Evolutionary conservation across 2,797 vertebrate species (phyloP).

Genomic region (Helarctos malayanus): DNA sequence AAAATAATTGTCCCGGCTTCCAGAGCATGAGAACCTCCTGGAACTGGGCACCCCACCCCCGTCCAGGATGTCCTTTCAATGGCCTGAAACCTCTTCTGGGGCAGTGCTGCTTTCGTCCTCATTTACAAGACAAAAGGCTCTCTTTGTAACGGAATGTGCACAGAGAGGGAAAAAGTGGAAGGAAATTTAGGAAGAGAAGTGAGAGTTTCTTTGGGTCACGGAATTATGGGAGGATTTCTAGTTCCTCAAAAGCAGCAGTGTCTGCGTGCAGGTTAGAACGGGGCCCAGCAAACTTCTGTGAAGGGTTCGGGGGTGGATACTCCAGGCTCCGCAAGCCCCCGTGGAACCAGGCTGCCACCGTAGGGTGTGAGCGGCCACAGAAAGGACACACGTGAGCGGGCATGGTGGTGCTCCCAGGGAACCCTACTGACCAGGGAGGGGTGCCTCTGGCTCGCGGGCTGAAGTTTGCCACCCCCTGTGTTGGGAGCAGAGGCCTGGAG

Average conservation of each 20-base stretch:
- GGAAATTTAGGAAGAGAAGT: neutral
- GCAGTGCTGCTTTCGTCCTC: neutral
- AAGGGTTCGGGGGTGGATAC: neutral
- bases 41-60: neutral
- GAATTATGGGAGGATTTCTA: neutral
- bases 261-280: neutral
- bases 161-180: neutral
- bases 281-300: neutral
- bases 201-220: neutral
- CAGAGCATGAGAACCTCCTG: neutral
- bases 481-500: neutral
- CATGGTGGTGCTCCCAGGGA: fast-evolving
- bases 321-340: neutral
- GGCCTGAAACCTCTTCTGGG: neutral
- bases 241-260: neutral
- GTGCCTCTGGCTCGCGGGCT: fast-evolving
- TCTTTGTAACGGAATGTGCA: neutral
- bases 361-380: neutral
- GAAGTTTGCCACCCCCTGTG: neutral
- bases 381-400: fast-evolving
- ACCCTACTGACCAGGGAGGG: neutral
- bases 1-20: neutral
- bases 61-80: fast-evolving
- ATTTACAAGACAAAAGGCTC: slow-evolving; percentile 13
- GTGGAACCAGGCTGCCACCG: fast-evolving